These are phyloP conservation scores for Strix aluco DNA, from an alignment of 2,113 vertebrate species.

Conservation along the genomic window DNA sequence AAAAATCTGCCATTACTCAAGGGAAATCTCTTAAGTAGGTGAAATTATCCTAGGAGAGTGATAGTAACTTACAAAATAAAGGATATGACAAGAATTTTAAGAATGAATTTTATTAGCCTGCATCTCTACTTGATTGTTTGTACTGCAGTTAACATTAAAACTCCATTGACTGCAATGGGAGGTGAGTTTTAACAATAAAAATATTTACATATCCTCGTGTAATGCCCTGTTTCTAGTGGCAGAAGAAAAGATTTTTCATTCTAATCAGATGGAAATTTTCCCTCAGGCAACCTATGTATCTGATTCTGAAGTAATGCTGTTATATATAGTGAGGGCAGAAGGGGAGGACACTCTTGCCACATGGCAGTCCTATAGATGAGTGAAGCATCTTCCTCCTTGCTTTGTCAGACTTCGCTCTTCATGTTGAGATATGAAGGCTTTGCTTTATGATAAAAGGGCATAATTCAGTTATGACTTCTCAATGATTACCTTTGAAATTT, in stretches of 20 bases:
- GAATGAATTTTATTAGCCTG: conserved; percentile 21
- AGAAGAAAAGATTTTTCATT: background rate
- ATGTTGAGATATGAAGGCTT: background rate
- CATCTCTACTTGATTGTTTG: background rate
- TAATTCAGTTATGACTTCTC: background rate
- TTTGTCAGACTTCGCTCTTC: background rate
- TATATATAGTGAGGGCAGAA: background rate
- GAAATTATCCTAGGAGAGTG: conserved; percentile 1
- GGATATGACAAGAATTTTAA: background rate
- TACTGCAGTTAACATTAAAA: background rate
- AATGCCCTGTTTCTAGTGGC: background rate
- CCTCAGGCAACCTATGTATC: background rate
- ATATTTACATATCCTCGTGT: background rate
- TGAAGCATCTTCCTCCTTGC: background rate
- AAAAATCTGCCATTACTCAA: background rate
- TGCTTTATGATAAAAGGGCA: background rate
- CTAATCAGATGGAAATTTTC: background rate
- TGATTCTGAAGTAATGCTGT: background rate
- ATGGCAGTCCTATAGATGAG: background rate
- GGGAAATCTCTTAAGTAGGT: conserved; percentile 23
- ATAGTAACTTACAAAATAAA: background rate
- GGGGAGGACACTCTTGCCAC: background rate
- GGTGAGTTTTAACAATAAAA: background rate
- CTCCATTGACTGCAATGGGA: background rate
- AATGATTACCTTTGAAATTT: background rate